A percentile compares a stretch with the other conserved stretches of the same genome.
These are phyloP conservation scores for Trinectes maculatus DNA, from an alignment of 2,113 vertebrate genomes.

Conservation along the genomic window DNA sequence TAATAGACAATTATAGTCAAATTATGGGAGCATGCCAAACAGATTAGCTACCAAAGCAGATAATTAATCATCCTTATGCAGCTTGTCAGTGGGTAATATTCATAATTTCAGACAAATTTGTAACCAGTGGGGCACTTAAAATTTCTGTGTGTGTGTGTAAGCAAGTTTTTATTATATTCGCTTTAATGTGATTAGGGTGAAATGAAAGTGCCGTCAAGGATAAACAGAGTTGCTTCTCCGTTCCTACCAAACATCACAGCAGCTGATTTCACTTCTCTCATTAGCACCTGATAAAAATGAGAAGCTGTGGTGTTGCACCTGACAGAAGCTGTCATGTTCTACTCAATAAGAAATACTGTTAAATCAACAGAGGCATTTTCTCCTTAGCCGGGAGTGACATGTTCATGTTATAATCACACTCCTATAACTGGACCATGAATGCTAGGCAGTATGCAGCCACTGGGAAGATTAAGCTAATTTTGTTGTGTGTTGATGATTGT, in stretches of 20 bases:
- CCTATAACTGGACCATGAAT: no score
- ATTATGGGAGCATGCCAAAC: slow-evolving; percentile 42
- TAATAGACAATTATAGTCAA: slow-evolving; percentile 51
- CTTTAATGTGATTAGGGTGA: slow-evolving; percentile 28
- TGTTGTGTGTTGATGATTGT: no score
- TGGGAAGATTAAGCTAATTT: no score
- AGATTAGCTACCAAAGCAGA: slow-evolving; percentile 46
- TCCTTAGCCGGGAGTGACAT: neutral
- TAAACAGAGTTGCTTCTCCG: slow-evolving; percentile 26
- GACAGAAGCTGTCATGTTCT: slow-evolving; percentile 7
- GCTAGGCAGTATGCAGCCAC: no score
- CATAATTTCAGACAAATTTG: slow-evolving; percentile 54
- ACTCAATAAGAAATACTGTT: neutral
- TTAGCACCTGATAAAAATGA: slow-evolving; percentile 35
- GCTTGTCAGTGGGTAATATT: slow-evolving; percentile 51
- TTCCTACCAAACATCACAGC: slow-evolving; percentile 22
- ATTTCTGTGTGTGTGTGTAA: slow-evolving; percentile 14
- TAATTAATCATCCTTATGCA: slow-evolving; percentile 50
- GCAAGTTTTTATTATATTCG: slow-evolving; percentile 6
- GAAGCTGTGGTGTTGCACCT: slow-evolving; percentile 17
- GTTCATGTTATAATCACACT: no score
- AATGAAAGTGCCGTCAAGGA: slow-evolving; percentile 19
- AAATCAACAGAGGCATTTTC: neutral
- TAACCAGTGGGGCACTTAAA: slow-evolving; percentile 40
- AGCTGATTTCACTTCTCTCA: slow-evolving; percentile 33